Evolutionary conservation across 37 sponge, comb jelly and placozoan species (phyloP), one percentile per base, ranked within the genome.

Genomic region (Chondrosia reniformis): DNA sequence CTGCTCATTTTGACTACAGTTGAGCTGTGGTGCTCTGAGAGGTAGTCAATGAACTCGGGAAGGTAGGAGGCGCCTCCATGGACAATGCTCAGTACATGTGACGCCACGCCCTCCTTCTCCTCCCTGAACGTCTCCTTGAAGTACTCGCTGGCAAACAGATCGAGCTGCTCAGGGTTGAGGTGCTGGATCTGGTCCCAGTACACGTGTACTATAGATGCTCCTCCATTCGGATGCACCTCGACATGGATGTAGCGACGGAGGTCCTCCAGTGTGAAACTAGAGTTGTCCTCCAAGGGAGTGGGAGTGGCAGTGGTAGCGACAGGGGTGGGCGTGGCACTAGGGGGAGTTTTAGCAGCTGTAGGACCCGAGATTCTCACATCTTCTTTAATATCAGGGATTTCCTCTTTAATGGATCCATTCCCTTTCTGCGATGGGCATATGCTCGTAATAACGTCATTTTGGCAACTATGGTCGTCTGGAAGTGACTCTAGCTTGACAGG

Each of bases 71-170:
- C 89, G 10, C 86, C 94, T 43, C 84, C 67, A 64, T 85, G 94
- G 45, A 96, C 92, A 40, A 96, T 80, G 25, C 91, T 93, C 84
- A 96, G 87, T 31, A 96, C 97, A 80, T 93, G 84, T 10, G 62
- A 43, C 1, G 97, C 83, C 15, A 79, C 45, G 19, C 87, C 83
- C 28, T 79, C 41, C 4, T 73, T 43, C 24, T 76, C 76, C 64
- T 93, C 93, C 0, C 77, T 31, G 37, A 89, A 93, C 7, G 82
- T 81, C 64, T 87, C 89, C 45, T 43, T 3, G 32, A 93, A 86
- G 75, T 86, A 93, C 33, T 45, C 54, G 6, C 61, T 45, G 0
- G 74, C 63, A 24, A 89, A 55, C 24, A 56, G 43, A 15, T 49
- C 54, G 37, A 76, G 79, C 3, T 80, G 56, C 19, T 67, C 46